Evolutionary conservation across 2,797 vertebrate species (phyloP).

Genomic region (Melopsittacus undulatus): DNA sequence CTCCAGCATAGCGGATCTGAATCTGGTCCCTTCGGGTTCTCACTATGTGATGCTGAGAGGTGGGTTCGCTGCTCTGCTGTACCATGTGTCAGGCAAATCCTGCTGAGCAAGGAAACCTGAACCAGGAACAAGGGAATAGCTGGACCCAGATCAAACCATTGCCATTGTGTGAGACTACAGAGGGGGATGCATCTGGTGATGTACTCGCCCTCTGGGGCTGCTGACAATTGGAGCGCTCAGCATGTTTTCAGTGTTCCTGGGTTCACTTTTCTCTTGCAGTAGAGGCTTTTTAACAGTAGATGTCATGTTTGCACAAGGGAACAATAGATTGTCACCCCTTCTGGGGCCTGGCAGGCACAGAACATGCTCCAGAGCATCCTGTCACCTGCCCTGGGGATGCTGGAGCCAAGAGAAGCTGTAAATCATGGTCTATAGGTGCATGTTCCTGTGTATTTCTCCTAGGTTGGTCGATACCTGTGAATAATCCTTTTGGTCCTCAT

Average conservation of each 20-base stretch:
- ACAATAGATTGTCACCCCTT: neutral
- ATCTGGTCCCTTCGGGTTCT: neutral
- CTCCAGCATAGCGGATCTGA: neutral
- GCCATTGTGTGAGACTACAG: fast-evolving
- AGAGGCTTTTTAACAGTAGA: constrained; percentile 37
- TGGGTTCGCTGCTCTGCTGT: neutral
- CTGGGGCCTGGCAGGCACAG: too few relatives aligned
- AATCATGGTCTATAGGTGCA: fast-evolving
- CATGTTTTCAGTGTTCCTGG: too few relatives aligned
- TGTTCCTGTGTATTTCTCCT: neutral
- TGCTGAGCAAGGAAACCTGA: neutral
- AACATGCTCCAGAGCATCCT: fast-evolving
- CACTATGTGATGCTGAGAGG: fast-evolving
- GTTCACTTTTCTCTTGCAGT: neutral
- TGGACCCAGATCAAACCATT: fast-evolving
- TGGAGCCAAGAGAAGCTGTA: neutral
- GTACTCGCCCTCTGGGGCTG: too few relatives aligned
- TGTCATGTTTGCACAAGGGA: neutral
- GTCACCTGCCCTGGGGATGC: fast-evolving
- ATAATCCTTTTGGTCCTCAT: neutral
- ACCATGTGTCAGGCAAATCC: fast-evolving
- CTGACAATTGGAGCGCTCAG: fast-evolving
- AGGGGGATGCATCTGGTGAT: neutral
- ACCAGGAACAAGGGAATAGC: neutral
- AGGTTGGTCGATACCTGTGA: neutral